Evolutionary conservation across 2,888 invertebrate species (phyloP).

Genomic region (Chymomyza caudatula): DNA sequence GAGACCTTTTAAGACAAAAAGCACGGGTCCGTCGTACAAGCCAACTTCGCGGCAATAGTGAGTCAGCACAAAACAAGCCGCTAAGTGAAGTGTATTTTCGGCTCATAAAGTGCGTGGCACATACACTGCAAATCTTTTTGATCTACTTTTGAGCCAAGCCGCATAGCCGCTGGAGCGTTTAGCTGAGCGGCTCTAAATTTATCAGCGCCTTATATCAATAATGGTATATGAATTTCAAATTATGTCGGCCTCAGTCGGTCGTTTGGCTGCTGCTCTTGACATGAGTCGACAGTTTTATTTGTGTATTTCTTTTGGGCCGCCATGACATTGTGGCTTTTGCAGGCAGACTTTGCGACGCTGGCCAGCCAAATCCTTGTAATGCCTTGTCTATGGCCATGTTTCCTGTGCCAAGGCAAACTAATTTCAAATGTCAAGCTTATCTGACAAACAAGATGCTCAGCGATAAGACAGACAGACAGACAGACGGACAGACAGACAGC

Average conservation of each 20-base stretch:
- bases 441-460: constrained; percentile 70
- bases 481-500: neutral
- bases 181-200: constrained; percentile 33
- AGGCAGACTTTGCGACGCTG: neutral
- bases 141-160: constrained; percentile 55
- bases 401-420: constrained; percentile 64
- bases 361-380: constrained; percentile 64
- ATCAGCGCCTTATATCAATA: constrained; percentile 66
- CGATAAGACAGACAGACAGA: constrained; percentile 49
- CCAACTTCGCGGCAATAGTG: constrained; percentile 69
- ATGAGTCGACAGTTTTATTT: constrained; percentile 46
- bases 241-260: constrained; percentile 22
- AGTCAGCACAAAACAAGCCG: constrained; percentile 41
- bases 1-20: constrained; percentile 60
- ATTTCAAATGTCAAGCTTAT: constrained; percentile 77
- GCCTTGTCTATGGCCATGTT: constrained; percentile 71
- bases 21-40: constrained; percentile 5
- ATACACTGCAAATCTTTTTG: constrained; percentile 58
- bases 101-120: constrained; percentile 43
- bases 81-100: constrained; percentile 48
- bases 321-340: constrained; percentile 1
- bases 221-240: constrained; percentile 58
- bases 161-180: neutral
- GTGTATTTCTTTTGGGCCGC: neutral
- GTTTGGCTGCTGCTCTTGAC: constrained; percentile 1